Evolutionary conservation across 2,797 vertebrate genomes (phyloP), one percentile per base, ranked within the genome.

Genomic region (Astyanax mexicanus): DNA sequence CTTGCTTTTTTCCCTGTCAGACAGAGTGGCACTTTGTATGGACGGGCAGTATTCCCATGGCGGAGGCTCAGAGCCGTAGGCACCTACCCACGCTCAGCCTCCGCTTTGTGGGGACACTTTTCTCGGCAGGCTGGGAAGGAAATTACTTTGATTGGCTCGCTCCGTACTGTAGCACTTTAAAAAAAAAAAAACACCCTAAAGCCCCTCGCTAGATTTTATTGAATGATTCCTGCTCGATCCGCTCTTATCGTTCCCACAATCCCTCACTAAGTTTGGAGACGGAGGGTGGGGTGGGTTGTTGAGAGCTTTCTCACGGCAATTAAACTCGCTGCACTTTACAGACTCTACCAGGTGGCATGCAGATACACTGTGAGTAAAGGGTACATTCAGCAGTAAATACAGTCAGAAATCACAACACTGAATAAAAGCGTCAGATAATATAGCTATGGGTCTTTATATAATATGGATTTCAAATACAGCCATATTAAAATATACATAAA

Each of bases 61-160:
- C 79, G 76, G 72, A 84, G 68, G 74, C 78, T 65, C 15, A 38
- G 65, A 82, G 88, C 86, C 87, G 82, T 84, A 84, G 88, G 89
- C 88, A 82, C 86, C 83, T 89, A 88, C 71, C 80, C 80, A 37
- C 84, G 86, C 83, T 85, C 58, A 77, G 83, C 85, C 83, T 86
- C 21, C 84, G 85, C 90, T 91, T 92, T 92, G 93, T 93, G 80
- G 88, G 78, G 76, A 65, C 79, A 78, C 86, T 88, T 84, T 81
- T 82, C 86, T 83, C 74, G 85, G 86, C 85, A 88, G 89, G 75
- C 86, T 86, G 81, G 64, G 64, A 73, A 83, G 87, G 81, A 91
- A 92, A 90, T 92, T 90, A 87, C 90, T 92, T 92, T 92, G 90
- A 92, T 92, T 92, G 91, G 89, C 86, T 89, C 90, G 91, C 89